Conservation (phyloP, 2,113 vertebrate species). For the Poicephalus meyeri region DNA sequence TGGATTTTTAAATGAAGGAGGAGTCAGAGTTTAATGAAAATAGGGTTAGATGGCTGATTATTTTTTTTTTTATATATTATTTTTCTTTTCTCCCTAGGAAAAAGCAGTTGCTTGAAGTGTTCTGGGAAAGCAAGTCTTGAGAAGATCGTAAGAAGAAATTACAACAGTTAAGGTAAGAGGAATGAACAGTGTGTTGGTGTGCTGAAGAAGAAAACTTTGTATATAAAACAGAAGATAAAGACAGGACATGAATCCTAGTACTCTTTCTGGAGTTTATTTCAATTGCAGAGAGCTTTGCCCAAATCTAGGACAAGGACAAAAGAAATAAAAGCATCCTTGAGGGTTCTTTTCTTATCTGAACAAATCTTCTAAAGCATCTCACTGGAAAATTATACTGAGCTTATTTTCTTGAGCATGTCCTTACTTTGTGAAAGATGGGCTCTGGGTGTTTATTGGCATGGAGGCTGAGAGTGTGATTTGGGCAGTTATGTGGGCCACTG, state of each 20-base stretch:
- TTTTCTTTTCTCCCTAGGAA: background rate
- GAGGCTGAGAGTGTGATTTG: background rate
- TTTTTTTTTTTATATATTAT: background rate
- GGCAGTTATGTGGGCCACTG: conserved; percentile 44
- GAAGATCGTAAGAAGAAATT: background rate
- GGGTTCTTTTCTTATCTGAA: background rate
- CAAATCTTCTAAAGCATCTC: background rate
- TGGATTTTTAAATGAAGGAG: background rate
- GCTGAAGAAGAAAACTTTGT: background rate
- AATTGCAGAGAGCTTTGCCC: background rate
- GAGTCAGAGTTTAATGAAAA: background rate
- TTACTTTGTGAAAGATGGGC: background rate
- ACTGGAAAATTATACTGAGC: background rate
- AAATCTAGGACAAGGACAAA: background rate
- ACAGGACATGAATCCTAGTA: background rate
- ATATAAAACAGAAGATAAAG: background rate
- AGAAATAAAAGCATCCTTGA: background rate
- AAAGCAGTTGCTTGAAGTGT: background rate
- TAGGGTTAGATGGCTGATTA: background rate
- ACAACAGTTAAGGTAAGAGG: background rate
- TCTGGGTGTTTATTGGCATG: background rate
- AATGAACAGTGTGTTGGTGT: background rate
- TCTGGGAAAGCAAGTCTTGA: background rate
- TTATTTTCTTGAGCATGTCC: background rate
- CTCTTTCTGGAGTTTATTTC: background rate